Evolutionary conservation across 2,113 vertebrate genomes (phyloP).

Genomic region (Myotis lucifugus): DNA sequence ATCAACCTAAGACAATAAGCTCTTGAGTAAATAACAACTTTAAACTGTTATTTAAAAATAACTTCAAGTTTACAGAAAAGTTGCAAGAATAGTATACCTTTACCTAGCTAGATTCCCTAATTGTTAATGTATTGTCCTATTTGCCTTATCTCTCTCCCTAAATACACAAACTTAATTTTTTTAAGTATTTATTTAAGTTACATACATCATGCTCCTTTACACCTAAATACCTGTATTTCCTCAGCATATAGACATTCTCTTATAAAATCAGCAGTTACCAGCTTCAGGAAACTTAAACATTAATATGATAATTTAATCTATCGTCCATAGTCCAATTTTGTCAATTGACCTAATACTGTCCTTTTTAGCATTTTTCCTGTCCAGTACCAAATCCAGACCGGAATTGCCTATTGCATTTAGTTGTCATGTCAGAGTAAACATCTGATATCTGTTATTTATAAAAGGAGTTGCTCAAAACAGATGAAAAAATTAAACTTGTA

Average conservation of each 20-base stretch:
- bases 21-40: constrained; percentile 24
- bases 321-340: neutral
- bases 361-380: neutral
- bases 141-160: neutral
- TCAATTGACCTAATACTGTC: neutral
- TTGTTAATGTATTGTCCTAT: neutral
- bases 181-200: neutral
- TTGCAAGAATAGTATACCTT: constrained; percentile 1
- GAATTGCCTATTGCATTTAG: neutral
- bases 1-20: neutral
- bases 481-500: constrained; percentile 15
- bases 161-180: neutral
- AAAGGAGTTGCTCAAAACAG: constrained; percentile 15
- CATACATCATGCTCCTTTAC: neutral
- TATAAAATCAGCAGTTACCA: neutral
- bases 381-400: neutral
- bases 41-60: constrained; percentile 22
- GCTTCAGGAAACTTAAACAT: constrained; percentile 24
- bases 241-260: neutral
- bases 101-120: neutral
- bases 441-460: neutral
- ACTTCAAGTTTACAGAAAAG: constrained; percentile 13
- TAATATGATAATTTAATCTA: neutral
- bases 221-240: neutral
- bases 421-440: neutral